These are phyloP conservation scores for Corythoichthys haematopterus DNA, from an alignment of 2,113 vertebrate genomes.

Conservation along the genomic window DNA sequence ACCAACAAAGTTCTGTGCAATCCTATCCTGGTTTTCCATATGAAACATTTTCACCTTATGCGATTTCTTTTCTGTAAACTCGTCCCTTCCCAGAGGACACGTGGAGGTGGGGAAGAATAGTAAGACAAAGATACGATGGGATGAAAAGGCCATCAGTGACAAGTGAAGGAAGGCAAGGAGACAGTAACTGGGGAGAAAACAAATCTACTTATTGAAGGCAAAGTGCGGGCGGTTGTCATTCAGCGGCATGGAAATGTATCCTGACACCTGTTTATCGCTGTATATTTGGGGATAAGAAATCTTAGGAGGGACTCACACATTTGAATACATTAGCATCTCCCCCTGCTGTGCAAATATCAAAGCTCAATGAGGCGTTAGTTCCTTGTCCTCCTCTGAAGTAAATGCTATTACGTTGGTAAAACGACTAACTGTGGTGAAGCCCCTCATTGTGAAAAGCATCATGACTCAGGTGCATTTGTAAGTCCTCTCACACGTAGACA, in stretches of 20 bases:
- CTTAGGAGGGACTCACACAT: slow-evolving; percentile 28
- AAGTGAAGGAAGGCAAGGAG: slow-evolving; percentile 29
- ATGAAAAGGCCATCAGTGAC: slow-evolving; percentile 54
- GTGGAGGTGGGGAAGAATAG: slow-evolving; percentile 11
- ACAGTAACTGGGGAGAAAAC: slow-evolving; percentile 23
- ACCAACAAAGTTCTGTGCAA: slow-evolving; percentile 13
- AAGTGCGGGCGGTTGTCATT: slow-evolving; percentile 30
- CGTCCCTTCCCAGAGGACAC: slow-evolving; percentile 26
- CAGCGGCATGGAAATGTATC: slow-evolving; percentile 24
- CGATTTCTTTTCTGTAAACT: slow-evolving; percentile 14
- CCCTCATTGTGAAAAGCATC: slow-evolving; percentile 4
- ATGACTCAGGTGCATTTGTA: slow-evolving; percentile 24
- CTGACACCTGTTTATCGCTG: slow-evolving; percentile 38
- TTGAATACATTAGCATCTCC: slow-evolving; percentile 43
- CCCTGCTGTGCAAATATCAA: slow-evolving; percentile 32
- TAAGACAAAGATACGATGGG: slow-evolving; percentile 36
- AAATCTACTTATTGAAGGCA: slow-evolving; percentile 31
- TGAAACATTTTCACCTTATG: slow-evolving; percentile 29
- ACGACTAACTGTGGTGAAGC: slow-evolving; percentile 14
- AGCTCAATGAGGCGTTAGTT: slow-evolving; percentile 30
- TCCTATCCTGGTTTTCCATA: slow-evolving; percentile 29
- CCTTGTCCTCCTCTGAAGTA: slow-evolving; percentile 14
- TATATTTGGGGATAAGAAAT: slow-evolving; percentile 33
- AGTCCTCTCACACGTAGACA: slow-evolving; percentile 16
- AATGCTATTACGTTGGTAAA: slow-evolving; percentile 36